Evolutionary conservation across 2,113 vertebrate genomes (phyloP), one percentile per base, ranked within the genome.

Genomic region (Lasiurus borealis): DNA sequence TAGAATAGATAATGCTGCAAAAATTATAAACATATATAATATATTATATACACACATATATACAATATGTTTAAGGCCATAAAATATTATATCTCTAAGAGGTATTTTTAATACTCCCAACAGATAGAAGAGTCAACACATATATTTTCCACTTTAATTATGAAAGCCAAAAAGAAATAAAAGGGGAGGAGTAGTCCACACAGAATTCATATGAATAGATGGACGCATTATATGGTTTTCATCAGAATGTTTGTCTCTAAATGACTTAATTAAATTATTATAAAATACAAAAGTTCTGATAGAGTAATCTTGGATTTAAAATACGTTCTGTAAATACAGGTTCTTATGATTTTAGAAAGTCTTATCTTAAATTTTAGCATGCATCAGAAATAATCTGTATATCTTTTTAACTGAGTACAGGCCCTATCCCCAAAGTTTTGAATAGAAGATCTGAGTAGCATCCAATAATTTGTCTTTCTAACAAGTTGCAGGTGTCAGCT

Each of bases 361-460:
- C 9, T 95, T 80, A 78, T 36, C 73, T 97, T 21, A 85, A 72
- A 95, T 27, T 75, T 88, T 64, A 94, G 36, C 29, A 71, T 54
- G 2, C 4, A 34, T 88, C 88, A 85, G 40, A 93, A 83, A 85
- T 54, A 90, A n/a, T 40, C 85, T 85, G 11, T 36, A 90, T 21
- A 73, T 90, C 69, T 75, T 40, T 7, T 34, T 50, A 93, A 76
- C 34, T 90, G 18, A 82, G 46, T 59, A 25, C 18, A 88, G 59
- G 19, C 23, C 36, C 54, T 34, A 14, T 27, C 5, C 10, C 25
- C 50, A 82, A 48, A 95, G 66, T 80, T 90, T 76, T 84, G 25
- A 94, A 11, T 46, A 72, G 44, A n/a, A 84, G 34, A 12, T 90
- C 72, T 90, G 19, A 52, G 21, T 2, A 64, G 34, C 14, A 21